Conservation (phyloP, 2,113 vertebrate genomes). For the Pyrgilauda ruficollis region DNA sequence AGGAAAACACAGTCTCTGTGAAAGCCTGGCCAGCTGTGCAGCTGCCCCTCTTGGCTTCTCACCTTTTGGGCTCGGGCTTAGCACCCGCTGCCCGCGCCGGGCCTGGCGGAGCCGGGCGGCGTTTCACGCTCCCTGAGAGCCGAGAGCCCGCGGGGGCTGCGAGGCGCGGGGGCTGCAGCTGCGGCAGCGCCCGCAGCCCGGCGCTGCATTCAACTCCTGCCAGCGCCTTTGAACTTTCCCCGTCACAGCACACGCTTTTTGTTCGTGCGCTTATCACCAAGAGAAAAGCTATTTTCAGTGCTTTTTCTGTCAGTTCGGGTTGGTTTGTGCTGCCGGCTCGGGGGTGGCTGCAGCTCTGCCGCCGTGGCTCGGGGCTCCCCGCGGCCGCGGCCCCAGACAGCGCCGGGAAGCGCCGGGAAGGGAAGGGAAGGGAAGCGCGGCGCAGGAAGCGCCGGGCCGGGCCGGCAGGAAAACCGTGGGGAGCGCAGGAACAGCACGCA, state of each 20-base stretch:
- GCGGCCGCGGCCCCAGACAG: not conserved
- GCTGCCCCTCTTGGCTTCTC: not conserved
- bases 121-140: not conserved
- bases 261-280: not conserved
- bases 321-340: not conserved
- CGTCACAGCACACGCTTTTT: not conserved
- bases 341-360: not conserved
- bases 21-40: not conserved
- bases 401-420: not conserved
- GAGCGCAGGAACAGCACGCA: not conserved
- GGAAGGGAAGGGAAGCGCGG: not conserved
- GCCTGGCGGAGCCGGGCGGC: rapidly evolving
- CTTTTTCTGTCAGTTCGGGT: not conserved
- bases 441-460: not conserved
- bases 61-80: not conserved
- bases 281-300: not conserved
- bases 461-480: not conserved
- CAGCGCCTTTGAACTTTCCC: not conserved
- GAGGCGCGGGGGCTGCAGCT: not conserved
- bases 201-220: not conserved
- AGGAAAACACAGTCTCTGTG: rapidly evolving
- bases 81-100: not conserved
- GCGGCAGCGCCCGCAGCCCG: not conserved
- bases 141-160: not conserved
- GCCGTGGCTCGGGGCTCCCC: not conserved